Conservation (phyloP, 64 coral and sea anemone species). For the Porites lutea region DNA sequence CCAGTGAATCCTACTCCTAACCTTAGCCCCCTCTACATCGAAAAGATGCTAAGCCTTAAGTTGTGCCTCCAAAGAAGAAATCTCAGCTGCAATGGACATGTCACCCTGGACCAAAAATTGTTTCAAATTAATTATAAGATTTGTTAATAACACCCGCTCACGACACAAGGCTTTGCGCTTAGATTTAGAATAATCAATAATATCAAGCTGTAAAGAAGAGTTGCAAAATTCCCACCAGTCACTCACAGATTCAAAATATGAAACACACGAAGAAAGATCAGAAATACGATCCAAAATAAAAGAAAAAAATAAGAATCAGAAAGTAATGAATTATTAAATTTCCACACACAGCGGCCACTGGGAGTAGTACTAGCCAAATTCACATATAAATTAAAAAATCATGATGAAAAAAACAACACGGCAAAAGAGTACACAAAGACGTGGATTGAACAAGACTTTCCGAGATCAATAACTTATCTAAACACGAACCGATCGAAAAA, state of each 20-base stretch:
- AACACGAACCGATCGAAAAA: background rate
- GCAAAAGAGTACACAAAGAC: background rate
- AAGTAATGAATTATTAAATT: slow-evolving; percentile 26
- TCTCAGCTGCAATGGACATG: background rate
- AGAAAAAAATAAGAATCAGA: background rate
- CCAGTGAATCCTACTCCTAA: slow-evolving; percentile 12
- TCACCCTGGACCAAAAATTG: no score
- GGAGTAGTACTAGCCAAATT: no score
- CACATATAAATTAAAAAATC: no score
- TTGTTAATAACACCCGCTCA: background rate
- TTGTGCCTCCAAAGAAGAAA: background rate
- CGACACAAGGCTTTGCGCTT: background rate
- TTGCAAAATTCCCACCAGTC: slow-evolving; percentile 13
- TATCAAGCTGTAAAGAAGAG: background rate
- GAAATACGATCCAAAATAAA: background rate
- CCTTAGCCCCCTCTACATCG: background rate
- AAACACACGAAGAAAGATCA: background rate
- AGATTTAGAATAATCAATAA: background rate
- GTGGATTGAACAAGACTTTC: background rate
- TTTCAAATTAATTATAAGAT: background rate
- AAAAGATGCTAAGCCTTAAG: background rate
- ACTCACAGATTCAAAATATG: background rate
- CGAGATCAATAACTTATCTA: slow-evolving; percentile 46
- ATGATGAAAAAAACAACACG: background rate
- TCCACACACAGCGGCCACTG: background rate